These are phyloP conservation scores for Scaptodrosophila latifasciaeformis DNA, from an alignment of 2,888 invertebrate species.

Conservation along the genomic window DNA sequence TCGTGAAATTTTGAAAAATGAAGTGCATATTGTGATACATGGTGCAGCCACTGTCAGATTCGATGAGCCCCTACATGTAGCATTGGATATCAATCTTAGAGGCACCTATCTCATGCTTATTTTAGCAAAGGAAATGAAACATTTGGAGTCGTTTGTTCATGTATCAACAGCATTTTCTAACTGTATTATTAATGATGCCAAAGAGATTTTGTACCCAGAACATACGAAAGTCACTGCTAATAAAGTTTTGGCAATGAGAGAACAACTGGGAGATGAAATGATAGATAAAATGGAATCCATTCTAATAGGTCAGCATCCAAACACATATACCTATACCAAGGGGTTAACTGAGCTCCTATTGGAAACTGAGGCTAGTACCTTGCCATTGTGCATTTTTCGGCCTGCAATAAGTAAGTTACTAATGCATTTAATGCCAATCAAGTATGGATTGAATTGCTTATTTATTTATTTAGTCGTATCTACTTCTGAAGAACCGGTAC, in stretches of 20 bases:
- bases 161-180: slow-evolving; percentile 84
- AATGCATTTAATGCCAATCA: too few species aligned
- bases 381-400: slow-evolving; percentile 81
- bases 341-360: slow-evolving; percentile 81
- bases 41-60: slow-evolving; percentile 92
- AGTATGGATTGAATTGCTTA: too few species aligned
- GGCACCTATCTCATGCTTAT: slow-evolving; percentile 80
- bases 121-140: slow-evolving; percentile 79
- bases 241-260: slow-evolving; percentile 66
- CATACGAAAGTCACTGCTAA: slow-evolving; percentile 64
- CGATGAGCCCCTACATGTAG: slow-evolving; percentile 81
- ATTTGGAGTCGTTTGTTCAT: slow-evolving; percentile 77
- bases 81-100: slow-evolving; percentile 82
- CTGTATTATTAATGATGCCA: slow-evolving; percentile 75
- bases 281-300: slow-evolving; percentile 65
- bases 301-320: slow-evolving; percentile 76
- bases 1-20: slow-evolving; percentile 57
- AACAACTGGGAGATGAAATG: slow-evolving; percentile 69
- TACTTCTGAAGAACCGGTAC: slow-evolving; percentile 76
- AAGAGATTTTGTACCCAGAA: slow-evolving; percentile 74
- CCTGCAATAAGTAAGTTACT: slow-evolving; percentile 80
- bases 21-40: slow-evolving; percentile 83
- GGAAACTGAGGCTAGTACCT: slow-evolving; percentile 76
- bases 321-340: slow-evolving; percentile 85
- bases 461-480: slow-evolving; percentile 58